Evolutionary conservation across 2,888 invertebrate genomes (phyloP).

Genomic region (Eugnorisma glareosa): DNA sequence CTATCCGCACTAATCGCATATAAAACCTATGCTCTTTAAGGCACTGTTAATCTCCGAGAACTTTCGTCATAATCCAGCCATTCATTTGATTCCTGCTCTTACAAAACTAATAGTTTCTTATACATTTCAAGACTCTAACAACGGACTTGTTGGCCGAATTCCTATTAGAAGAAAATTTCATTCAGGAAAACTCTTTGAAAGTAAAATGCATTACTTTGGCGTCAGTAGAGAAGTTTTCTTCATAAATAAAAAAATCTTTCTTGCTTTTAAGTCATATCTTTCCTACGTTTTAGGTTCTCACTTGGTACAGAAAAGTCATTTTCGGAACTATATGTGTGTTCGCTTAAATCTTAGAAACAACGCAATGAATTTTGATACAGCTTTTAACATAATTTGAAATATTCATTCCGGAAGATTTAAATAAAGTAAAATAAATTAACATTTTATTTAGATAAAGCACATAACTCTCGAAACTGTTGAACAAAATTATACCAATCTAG

Average conservation of each 20-base stretch:
- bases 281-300: not conserved
- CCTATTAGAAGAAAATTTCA: not conserved
- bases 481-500: constrained; percentile 1
- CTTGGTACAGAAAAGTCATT: not conserved
- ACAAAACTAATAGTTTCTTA: not conserved
- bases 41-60: not conserved
- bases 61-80: constrained; percentile 18
- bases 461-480: not conserved
- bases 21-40: constrained; percentile 39
- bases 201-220: not conserved
- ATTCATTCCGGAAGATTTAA: not conserved
- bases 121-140: not conserved
- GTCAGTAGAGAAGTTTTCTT: not conserved
- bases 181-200: not conserved
- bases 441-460: not conserved
- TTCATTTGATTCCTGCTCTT: constrained; percentile 14
- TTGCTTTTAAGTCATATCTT: not conserved
- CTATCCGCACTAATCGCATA: constrained; percentile 13
- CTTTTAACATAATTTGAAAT: not conserved
- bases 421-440: not conserved
- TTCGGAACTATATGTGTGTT: not conserved
- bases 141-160: not conserved
- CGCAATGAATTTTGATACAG: not conserved
- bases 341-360: not conserved
- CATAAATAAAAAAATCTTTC: not conserved